Base-by-base conservation (phyloP, 92 coral and sea anemone genomes). In the Epizoanthus scotinus region DNA sequence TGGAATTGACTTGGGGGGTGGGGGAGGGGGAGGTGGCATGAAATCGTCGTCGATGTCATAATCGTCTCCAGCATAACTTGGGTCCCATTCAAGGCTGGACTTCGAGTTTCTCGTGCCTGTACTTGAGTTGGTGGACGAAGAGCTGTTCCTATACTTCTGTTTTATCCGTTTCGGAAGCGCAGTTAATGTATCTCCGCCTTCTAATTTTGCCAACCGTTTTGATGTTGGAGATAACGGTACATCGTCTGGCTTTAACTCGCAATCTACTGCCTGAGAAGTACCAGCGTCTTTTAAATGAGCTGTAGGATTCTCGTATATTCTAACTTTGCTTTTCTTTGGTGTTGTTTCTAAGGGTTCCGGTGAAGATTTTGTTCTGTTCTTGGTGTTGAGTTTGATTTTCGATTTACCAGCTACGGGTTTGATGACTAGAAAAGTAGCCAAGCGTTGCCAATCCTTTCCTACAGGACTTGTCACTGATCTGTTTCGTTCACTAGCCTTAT, bases 81-180 rank as follows among this genome's bases (percentile, higher is more conserved):
- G 98, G 73, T 96, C 99, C 99, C 99, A 96, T 70, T 96, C 99
- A 49, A 96, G 81, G 71, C 99, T 96, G 21, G 86, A 78, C 38
- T 78, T 83, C 0, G 97, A 92, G 25, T 85, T 85, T 31, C 98
- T 87, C 4, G 85, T 79, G 25, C 81, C 62, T 5, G 91, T 56
- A 18, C 93, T 90, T 12, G 93, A 88, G 28, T 86, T 86, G 0
- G 92, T 93, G 0, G 98, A 93, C 6, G 87, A 90, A 12, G 93
- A 70, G 49, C 98, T 94, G 60, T 85, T 84, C 21, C 93, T 94
- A 57, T 82, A 80, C 68, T 89, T 93, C 54, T 92, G 88, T 79
- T 94, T 96, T 10, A 94, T 91, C 42, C 91, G 83, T 40, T 78
- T 83, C 3, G 99, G 99, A 15, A 96, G 86, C 44, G 91, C 99